These are phyloP conservation scores for Philypnodon macrostomus DNA, from an alignment of 2,797 vertebrate species.

Conservation along the genomic window DNA sequence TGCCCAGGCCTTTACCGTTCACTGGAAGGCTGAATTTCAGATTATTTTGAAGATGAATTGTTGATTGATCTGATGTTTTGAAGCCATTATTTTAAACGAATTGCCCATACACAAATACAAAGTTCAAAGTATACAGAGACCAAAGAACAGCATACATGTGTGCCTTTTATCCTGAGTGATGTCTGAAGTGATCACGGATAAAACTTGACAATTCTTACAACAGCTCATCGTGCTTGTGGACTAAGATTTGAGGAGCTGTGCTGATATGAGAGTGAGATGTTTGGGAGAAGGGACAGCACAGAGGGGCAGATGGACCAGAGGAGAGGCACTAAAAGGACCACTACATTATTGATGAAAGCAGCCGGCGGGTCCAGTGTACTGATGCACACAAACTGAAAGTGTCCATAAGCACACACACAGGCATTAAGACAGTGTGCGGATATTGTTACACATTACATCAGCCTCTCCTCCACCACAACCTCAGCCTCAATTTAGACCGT, in stretches of 20 bases:
- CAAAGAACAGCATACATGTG: too few relatives aligned
- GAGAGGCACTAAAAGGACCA: conserved; percentile 75
- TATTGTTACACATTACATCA: conserved; percentile 87
- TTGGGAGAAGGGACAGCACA: conserved; percentile 44
- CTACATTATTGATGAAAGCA: conserved; percentile 90
- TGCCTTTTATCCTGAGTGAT: too few relatives aligned
- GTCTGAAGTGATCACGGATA: too few relatives aligned
- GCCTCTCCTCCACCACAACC: conserved; percentile 44
- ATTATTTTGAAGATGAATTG: too few relatives aligned
- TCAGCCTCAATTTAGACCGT: conserved; percentile 37
- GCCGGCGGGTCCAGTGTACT: conserved; percentile 75
- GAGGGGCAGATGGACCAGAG: conserved; percentile 48
- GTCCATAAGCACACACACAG: conserved; percentile 49
- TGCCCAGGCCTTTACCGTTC: too few relatives aligned
- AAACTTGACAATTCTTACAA: too few relatives aligned
- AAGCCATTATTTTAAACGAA: too few relatives aligned
- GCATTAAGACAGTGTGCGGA: conserved; percentile 70
- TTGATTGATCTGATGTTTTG: too few relatives aligned
- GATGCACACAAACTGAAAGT: conserved; percentile 64
- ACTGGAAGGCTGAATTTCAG: too few relatives aligned
- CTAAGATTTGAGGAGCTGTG: background rate
- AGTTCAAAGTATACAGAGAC: too few relatives aligned
- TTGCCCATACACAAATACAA: too few relatives aligned
- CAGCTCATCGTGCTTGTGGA: background rate
- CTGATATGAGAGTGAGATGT: conserved; percentile 22